Evolutionary conservation across 2,888 invertebrate species (phyloP).

Genomic region (Pachydiplax longipennis): DNA sequence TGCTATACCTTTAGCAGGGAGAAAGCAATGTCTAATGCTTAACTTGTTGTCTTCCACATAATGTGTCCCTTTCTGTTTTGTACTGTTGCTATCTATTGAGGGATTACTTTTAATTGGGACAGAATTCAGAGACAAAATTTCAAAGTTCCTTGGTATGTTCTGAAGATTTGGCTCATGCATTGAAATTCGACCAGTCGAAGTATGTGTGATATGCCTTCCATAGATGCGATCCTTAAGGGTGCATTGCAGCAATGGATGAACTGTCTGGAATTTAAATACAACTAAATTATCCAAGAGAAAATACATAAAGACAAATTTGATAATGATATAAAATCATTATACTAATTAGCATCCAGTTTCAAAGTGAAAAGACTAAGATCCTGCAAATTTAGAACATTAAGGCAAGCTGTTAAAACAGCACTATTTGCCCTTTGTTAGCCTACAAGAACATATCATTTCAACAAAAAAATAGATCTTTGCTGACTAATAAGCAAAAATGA

Average conservation of each 20-base stretch:
- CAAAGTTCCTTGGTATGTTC: slow-evolving; percentile 87
- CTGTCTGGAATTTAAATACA: slow-evolving; percentile 53
- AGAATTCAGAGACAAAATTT: slow-evolving; percentile 59
- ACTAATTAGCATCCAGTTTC: too few relatives aligned
- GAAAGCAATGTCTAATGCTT: slow-evolving; percentile 68
- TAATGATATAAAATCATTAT: neutral
- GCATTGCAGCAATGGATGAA: slow-evolving; percentile 56
- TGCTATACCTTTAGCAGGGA: slow-evolving; percentile 59
- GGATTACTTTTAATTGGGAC: neutral
- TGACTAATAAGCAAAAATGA: too few relatives aligned
- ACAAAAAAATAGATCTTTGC: too few relatives aligned
- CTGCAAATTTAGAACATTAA: too few relatives aligned
- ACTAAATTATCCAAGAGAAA: neutral
- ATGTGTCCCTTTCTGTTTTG: slow-evolving; percentile 47
- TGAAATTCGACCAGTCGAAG: slow-evolving; percentile 82
- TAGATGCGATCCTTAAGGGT: slow-evolving; percentile 65
- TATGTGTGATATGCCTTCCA: slow-evolving; percentile 73
- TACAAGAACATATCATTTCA: too few relatives aligned
- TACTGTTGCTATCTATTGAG: neutral
- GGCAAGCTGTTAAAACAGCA: too few relatives aligned
- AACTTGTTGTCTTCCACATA: slow-evolving; percentile 54
- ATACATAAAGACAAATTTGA: slow-evolving; percentile 50
- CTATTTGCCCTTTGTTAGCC: too few relatives aligned
- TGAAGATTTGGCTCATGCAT: slow-evolving; percentile 95
- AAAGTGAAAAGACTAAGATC: too few relatives aligned